Base-by-base conservation (phyloP, 2,113 vertebrate species). In the Caranx melampygus region DNA sequence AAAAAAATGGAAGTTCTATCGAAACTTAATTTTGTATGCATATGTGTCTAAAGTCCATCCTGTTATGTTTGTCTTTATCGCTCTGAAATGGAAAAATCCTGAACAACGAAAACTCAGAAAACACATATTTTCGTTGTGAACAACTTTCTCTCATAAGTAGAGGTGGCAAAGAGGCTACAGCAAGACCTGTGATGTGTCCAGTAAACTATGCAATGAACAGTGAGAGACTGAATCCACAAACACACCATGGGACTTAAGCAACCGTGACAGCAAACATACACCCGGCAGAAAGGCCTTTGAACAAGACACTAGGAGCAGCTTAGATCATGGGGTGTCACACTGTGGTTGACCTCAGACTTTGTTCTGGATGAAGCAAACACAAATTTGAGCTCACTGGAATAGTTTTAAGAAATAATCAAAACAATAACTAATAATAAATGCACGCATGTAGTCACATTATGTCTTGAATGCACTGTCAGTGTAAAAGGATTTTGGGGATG, bases 61-160 rank as follows among this genome's bases (percentile, higher is more conserved):
- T 62, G 3, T 62, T 10, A 26, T 80, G 84, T 85, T 86, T 83
- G 55, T 76, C 78, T 69, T 85, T 78, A 83, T 15, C 72, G 66
- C 76, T 47, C n/a, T 34, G 14, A 47, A 63, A 82, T 44, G 20
- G 47, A 40, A 70, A 78, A 71, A 54, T 75, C 33, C 20, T 59
- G 34, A 70, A 70, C 45, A 71, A 37, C 79, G n/a, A 74, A 83
- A 78, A 64, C 60, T 26, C 14, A 31, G 13, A 42, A 6, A 9
- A 47, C 15, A 12, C 13, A n/a, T n/a, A 26, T 47, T 47, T 64
- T 3, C 58, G 45, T 16, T 21, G 37, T 51, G 55, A 73, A 74
- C 20, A 42, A 9, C 9, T 51, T 63, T 75, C 47, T 60, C 26
- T 26, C 42, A 78, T 16, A 64, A 21, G 2, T 35, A 55, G 11